phyloP scores from a whole-genome alignment of 2,888 invertebrate genomes.

The Sepiola atlantica region DNA sequence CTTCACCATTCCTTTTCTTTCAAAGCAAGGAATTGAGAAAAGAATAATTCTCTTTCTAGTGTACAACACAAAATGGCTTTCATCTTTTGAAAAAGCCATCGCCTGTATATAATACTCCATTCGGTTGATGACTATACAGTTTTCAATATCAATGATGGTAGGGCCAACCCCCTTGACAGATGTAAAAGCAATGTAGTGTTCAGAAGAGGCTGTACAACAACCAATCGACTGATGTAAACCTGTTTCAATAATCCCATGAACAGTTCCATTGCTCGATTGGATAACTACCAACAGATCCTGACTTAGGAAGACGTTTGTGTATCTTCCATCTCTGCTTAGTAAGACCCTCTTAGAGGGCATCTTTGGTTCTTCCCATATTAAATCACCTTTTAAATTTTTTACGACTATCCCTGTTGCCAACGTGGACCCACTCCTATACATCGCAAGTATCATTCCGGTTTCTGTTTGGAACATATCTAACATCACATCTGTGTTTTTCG shows the following conservation, averaged over 20 bases:
- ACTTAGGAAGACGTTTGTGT: slow-evolving; percentile 63
- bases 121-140: slow-evolving; percentile 61
- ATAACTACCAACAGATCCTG: slow-evolving; percentile 60
- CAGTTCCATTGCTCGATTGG: slow-evolving; percentile 64
- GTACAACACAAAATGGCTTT: slow-evolving; percentile 63
- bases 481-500: not conserved
- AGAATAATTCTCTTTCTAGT: slow-evolving; percentile 59
- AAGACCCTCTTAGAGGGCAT: slow-evolving; percentile 61
- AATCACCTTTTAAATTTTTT: slow-evolving; percentile 68
- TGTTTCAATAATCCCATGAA: slow-evolving; percentile 62
- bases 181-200: slow-evolving; percentile 64
- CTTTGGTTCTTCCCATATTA: slow-evolving; percentile 65
- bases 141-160: slow-evolving; percentile 62
- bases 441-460: not conserved
- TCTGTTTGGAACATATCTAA: not conserved
- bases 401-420: slow-evolving; percentile 51
- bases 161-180: slow-evolving; percentile 64
- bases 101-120: slow-evolving; percentile 63
- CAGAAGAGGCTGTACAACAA: slow-evolving; percentile 56
- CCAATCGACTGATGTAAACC: slow-evolving; percentile 57
- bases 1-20: slow-evolving; percentile 62
- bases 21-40: slow-evolving; percentile 65
- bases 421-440: not conserved
- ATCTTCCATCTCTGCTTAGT: slow-evolving; percentile 63
- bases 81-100: slow-evolving; percentile 64